Evolutionary conservation across 1,140 invertebrate genomes (phyloP), one percentile per base, ranked within the genome.

Genomic region (Caerostris extrusa): DNA sequence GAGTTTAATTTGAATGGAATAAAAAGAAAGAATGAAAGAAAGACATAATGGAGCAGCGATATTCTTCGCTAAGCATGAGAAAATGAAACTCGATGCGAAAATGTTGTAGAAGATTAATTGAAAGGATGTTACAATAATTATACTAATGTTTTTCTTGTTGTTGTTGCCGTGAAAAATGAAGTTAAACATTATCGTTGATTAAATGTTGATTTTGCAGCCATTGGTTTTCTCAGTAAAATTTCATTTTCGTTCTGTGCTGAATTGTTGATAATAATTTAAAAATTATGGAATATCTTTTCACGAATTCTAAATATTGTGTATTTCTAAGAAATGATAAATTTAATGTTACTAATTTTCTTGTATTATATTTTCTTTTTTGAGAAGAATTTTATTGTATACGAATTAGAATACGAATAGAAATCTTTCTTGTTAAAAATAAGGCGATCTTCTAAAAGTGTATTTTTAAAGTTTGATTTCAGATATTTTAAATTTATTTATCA

Each of bases 151-250:
- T 71, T 71, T 71, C 69, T 71, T 71, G 34, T 10, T 8, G 34
- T 34, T 34, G 34, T 34, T 10, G 69, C 34, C 5, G 8, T 8
- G 0, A 71, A 19, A 34, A 71, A 71, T 71, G 69, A 71, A 71
- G 69, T 71, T 71, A 71, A 71, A 71, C 69, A 34, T 34, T 71
- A 71, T 3, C n/a, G 69, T 71, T 71, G 69, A 71, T 71, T 71
- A 71, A 71, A 71, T 71, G 69, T 71, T 34, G 69, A n/a, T 19
- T 71, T 71, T 19, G 69, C n/a, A 71, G 34, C 19, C 34, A 34
- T 71, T 71, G 69, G 8, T 8, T 71, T 71, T 71, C n/a, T 34
- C 8, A 7, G n/a, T 71, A 10, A 8, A 71, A 34, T 71, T 34
- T 34, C n/a, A 71, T 8, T 34, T 19, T 71, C 34, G n/a, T 3